Evolutionary conservation across 2,888 invertebrate genomes (phyloP).

Genomic region (Nezara viridula): DNA sequence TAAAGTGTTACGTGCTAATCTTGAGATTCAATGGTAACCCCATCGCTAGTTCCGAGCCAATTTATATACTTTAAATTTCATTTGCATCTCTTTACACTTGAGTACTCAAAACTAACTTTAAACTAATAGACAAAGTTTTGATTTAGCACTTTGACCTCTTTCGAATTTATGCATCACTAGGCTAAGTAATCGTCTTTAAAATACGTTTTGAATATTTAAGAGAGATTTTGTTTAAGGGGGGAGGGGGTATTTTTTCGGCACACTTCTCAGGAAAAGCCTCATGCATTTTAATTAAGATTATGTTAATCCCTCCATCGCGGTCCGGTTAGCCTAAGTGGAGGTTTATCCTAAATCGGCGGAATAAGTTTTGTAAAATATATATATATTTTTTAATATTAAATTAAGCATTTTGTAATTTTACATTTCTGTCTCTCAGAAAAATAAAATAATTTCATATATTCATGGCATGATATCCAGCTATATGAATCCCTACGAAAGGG

Average conservation of each 20-base stretch:
- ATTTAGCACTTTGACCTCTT: background rate
- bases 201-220: slow-evolving; percentile 37
- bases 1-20: too few species aligned
- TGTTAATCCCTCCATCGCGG: slow-evolving; percentile 40
- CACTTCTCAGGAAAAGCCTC: slow-evolving; percentile 26
- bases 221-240: background rate
- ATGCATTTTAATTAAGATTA: slow-evolving; percentile 49
- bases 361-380: slow-evolving; percentile 18
- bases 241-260: slow-evolving; percentile 22
- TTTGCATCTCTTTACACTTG: background rate
- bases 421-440: too few species aligned
- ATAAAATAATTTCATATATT: background rate
- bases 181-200: slow-evolving; percentile 24
- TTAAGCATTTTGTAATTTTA: background rate
- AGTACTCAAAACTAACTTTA: background rate
- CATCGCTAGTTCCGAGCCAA: background rate
- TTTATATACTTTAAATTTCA: background rate
- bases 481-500: too few species aligned
- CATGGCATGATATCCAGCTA: background rate
- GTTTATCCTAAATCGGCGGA: slow-evolving; percentile 39
- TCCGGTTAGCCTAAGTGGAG: slow-evolving; percentile 22
- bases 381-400: background rate
- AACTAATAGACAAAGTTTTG: background rate
- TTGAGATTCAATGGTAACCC: too few species aligned
- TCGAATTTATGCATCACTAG: background rate